Percentiles rank a stretch among this genome's conserved stretches.
These are phyloP conservation scores for Cyclina sinensis DNA, from an alignment of 1,140 invertebrate species.

Conservation along the genomic window DNA sequence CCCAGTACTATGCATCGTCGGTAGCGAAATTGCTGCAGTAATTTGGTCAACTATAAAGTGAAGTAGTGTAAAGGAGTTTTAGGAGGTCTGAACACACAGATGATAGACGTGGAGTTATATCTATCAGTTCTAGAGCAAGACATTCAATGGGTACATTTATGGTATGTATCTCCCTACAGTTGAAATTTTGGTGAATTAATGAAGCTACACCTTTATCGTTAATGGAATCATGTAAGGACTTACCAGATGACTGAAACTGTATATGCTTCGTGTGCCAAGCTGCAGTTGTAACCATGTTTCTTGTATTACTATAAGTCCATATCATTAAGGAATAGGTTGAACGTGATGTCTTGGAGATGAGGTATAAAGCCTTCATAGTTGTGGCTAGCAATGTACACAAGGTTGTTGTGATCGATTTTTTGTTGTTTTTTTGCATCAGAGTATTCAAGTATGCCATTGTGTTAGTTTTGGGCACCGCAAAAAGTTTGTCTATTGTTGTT, in stretches of 20 bases:
- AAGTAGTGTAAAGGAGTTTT: not conserved
- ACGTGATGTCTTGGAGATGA: conserved; percentile 5
- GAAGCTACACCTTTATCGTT: not conserved
- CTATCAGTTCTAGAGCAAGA: conserved; percentile 1
- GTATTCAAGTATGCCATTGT: not conserved
- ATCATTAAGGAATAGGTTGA: not conserved
- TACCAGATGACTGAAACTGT: not conserved
- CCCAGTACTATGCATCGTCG: not conserved
- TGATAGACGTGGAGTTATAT: not conserved
- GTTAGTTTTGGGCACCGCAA: not conserved
- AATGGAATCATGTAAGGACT: not conserved
- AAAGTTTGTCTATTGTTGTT: not conserved
- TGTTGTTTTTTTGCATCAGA: not conserved
- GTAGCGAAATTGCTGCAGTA: not conserved
- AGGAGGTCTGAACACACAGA: not conserved
- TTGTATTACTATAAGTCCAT: not conserved
- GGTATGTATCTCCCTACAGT: not conserved
- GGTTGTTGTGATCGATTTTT: not conserved
- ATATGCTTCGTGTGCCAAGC: not conserved
- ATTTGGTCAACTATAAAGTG: not conserved
- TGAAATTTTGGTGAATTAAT: conserved; percentile 8
- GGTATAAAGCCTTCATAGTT: conserved; percentile 13
- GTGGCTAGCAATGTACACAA: conserved; percentile 8
- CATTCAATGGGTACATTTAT: not conserved
- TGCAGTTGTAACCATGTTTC: conserved; percentile 3